Conservation (phyloP, 2,797 vertebrate species). For the Notoglanidium macrostoma region DNA sequence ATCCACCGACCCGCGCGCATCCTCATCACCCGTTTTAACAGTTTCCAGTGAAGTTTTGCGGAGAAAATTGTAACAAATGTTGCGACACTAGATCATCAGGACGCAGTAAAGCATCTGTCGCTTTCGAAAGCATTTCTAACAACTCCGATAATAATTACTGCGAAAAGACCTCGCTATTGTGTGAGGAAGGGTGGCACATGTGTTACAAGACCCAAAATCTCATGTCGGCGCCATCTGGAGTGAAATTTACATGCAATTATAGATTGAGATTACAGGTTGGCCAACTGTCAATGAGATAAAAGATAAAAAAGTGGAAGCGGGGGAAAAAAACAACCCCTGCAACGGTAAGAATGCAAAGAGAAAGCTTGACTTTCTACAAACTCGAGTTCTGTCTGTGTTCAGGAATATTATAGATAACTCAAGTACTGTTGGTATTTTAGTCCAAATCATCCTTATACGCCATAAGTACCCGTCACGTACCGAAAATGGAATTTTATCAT, state of each 20-base stretch:
- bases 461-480: not conserved
- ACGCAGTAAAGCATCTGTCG: conserved; percentile 1
- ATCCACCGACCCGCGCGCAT: not conserved
- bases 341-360: not conserved
- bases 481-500: not conserved
- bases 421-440: not conserved
- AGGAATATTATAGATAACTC: not conserved
- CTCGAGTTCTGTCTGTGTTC: not conserved
- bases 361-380: not conserved
- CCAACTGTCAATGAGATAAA: not conserved
- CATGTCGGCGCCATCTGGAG: conserved; percentile 11
- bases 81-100: not conserved
- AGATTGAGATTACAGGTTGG: conserved; percentile 1
- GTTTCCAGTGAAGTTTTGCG: not conserved
- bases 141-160: conserved; percentile 5
- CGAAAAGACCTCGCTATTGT: not conserved
- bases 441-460: not conserved
- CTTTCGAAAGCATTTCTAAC: not conserved
- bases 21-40: not conserved
- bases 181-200: not conserved
- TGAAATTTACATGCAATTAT: conserved; percentile 4
- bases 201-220: not conserved
- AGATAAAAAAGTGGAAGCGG: not conserved
- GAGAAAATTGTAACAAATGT: not conserved
- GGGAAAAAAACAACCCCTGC: too few relatives aligned